Evolutionary conservation across 2,888 invertebrate genomes (phyloP).

Genomic region (Ochropleura leucogaster): DNA sequence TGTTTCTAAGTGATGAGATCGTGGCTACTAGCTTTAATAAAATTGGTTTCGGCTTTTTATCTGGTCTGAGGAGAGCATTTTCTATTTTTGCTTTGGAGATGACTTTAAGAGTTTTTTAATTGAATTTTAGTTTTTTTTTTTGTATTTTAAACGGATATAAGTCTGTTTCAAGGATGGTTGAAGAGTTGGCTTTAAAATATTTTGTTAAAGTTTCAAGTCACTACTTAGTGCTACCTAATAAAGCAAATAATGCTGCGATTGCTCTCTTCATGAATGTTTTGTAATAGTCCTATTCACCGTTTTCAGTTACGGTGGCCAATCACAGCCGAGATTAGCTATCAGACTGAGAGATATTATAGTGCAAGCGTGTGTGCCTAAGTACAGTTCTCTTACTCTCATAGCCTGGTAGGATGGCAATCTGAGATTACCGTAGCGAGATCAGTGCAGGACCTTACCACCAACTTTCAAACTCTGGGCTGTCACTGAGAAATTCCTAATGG

Average conservation of each 20-base stretch:
- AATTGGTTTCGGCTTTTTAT: constrained; percentile 8
- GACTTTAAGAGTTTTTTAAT: constrained; percentile 8
- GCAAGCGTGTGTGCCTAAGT: no score
- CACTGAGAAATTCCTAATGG: no score
- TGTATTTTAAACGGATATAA: background rate
- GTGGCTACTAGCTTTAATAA: constrained; percentile 29
- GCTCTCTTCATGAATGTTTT: no score
- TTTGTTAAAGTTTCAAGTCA: background rate
- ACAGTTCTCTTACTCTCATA: no score
- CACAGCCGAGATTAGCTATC: no score
- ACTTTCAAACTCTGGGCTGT: no score
- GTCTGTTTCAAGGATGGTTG: background rate
- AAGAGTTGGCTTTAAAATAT: background rate
- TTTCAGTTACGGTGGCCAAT: no score
- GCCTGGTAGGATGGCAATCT: no score
- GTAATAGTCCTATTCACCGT: no score
- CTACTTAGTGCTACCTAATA: background rate
- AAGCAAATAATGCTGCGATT: background rate
- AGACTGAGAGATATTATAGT: no score
- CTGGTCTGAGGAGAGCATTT: background rate
- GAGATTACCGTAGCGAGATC: no score
- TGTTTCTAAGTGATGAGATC: constrained; percentile 53
- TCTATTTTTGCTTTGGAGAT: constrained; percentile 11
- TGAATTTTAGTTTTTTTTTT: constrained; percentile 1
- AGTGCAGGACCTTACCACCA: no score